phyloP scores from a whole-genome alignment of 1,140 invertebrate genomes.

The Listronotus oregonensis region DNA sequence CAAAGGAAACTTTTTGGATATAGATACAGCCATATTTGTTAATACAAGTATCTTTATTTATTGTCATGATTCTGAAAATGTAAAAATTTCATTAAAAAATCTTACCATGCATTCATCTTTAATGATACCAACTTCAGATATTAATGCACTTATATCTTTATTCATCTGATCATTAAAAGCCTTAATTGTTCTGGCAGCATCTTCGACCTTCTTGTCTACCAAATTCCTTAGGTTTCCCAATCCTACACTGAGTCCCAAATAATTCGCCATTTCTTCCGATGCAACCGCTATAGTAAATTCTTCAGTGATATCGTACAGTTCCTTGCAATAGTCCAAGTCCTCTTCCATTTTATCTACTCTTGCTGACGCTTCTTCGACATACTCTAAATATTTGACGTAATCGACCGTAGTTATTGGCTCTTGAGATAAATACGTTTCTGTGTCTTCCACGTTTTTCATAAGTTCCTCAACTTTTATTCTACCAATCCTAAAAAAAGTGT shows the following conservation, averaged over 20 bases:
- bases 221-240: slow-evolving; percentile 59
- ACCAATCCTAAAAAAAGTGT: slow-evolving; percentile 59
- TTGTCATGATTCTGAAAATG: too few relatives aligned
- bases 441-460: slow-evolving; percentile 64
- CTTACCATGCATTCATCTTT: slow-evolving; percentile 66
- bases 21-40: too few relatives aligned
- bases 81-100: slow-evolving; percentile 18
- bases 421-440: slow-evolving; percentile 65
- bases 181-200: slow-evolving; percentile 60
- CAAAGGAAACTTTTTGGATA: too few relatives aligned
- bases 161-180: slow-evolving; percentile 65
- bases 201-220: slow-evolving; percentile 62
- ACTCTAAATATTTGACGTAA: slow-evolving; percentile 70
- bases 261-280: slow-evolving; percentile 49
- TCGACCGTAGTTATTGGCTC: slow-evolving; percentile 67
- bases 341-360: slow-evolving; percentile 68
- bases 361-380: slow-evolving; percentile 66
- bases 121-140: slow-evolving; percentile 69
- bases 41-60: too few relatives aligned
- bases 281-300: slow-evolving; percentile 66
- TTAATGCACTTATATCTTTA: slow-evolving; percentile 67
- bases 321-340: slow-evolving; percentile 70
- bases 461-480: slow-evolving; percentile 64
- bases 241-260: slow-evolving; percentile 55
- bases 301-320: slow-evolving; percentile 74